Base-by-base conservation (phyloP, 2,113 vertebrate species). In the Ancistrus triradiatus region DNA sequence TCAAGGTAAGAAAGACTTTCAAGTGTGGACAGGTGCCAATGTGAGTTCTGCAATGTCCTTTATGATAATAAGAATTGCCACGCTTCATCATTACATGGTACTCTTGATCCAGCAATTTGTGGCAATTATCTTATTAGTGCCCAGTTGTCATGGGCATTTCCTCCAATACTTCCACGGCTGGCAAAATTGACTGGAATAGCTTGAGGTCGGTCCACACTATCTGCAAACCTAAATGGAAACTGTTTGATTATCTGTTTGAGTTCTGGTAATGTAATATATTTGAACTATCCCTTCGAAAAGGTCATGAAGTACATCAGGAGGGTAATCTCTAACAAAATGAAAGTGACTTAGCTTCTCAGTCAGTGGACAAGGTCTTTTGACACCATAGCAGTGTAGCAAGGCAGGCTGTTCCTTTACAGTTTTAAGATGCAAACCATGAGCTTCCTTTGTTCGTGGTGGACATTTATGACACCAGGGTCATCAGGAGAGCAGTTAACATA, bases 1-100 rank as follows among this genome's bases (percentile, higher is more conserved):
- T 69, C 42, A 47, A 61, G 42, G 25, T 55, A 48, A 43, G 19
- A 4, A 7, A 62, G 17, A 40, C 11, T 55, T 61, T 48, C 66
- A 28, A 2, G 18, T 33, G 43, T 47, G 43, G 42, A 60, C 0
- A 21, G 55, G 55, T 1, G 37, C 38, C 55, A 57, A 5, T 7
- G 13, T 3, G 35, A 57, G 53, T 15, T 57, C 33, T 57, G 40
- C 53, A 40, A 42, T 57, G 35, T 57, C 53, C 2, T 57, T 56
- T 1, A 57, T 11, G 10, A 8, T 57, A 33, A 57, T 42, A 14
- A 57, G 53, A n/a, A 40, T 57, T 42, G 33, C 53, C 53, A 57
- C 2, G 35, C 33, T 57, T 33, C 18, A 24, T 57, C 53, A 25
- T 57, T 15, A 57, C 1, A 57, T 14, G 18, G 13, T 5, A 57